Evolutionary conservation across 2,797 vertebrate species (phyloP).

Genomic region (Taenioides sp.): DNA sequence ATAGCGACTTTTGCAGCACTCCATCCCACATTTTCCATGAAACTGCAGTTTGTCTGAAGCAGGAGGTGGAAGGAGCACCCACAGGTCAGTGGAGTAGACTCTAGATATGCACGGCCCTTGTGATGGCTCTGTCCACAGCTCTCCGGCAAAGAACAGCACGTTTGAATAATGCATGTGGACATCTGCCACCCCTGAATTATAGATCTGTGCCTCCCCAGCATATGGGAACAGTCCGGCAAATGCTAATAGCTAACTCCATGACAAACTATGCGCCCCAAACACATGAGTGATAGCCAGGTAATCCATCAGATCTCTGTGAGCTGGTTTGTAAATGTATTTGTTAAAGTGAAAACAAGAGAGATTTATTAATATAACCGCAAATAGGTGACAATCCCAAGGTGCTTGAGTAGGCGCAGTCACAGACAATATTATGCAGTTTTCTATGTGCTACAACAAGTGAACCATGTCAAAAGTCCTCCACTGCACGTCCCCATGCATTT

Average conservation of each 20-base stretch:
- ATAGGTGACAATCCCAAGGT: constrained; percentile 22
- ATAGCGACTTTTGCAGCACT: constrained; percentile 5
- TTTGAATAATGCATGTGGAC: constrained; percentile 81
- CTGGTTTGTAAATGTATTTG: constrained; percentile 39
- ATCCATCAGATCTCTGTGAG: constrained; percentile 52
- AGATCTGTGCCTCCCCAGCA: constrained; percentile 78
- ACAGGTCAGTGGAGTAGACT: constrained; percentile 60
- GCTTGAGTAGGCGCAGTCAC: constrained; percentile 12
- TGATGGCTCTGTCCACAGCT: constrained; percentile 60
- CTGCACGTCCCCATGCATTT: constrained; percentile 1
- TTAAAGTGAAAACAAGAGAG: constrained; percentile 10
- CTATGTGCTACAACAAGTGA: background rate
- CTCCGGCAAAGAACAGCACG: constrained; percentile 64
- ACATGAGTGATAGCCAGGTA: constrained; percentile 60
- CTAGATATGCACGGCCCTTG: constrained; percentile 63
- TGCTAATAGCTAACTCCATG: constrained; percentile 74
- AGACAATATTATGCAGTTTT: constrained; percentile 3
- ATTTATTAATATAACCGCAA: constrained; percentile 22
- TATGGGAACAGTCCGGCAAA: constrained; percentile 76
- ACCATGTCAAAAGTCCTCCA: background rate
- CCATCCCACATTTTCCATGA: constrained; percentile 15
- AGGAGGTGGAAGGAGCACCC: constrained; percentile 44
- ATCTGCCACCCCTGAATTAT: constrained; percentile 85
- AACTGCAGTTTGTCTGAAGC: constrained; percentile 31
- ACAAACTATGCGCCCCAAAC: constrained; percentile 74